These are phyloP conservation scores for Elysia chlorotica DNA, from an alignment of 1,140 invertebrate genomes.

Conservation along the genomic window DNA sequence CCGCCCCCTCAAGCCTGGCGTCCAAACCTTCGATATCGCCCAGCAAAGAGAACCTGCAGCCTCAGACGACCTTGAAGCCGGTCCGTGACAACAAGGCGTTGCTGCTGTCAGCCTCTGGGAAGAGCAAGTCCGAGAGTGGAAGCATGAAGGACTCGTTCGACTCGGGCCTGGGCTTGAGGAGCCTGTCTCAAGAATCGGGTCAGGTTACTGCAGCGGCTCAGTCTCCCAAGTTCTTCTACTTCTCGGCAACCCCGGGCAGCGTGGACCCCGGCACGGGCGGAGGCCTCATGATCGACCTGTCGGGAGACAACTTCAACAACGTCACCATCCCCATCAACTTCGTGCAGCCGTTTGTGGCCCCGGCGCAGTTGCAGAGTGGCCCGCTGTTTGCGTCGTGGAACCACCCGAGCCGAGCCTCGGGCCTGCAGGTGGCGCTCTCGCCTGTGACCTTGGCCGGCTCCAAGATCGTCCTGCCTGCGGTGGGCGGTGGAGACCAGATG, in stretches of 20 bases:
- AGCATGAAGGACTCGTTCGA: constrained; percentile 18
- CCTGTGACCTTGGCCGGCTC: constrained; percentile 19
- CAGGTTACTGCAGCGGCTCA: too few relatives aligned
- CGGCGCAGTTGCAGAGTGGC: constrained; percentile 1
- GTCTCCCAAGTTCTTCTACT: too few relatives aligned
- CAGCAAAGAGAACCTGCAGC: not conserved
- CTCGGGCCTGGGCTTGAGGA: constrained; percentile 12
- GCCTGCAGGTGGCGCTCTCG: constrained; percentile 5
- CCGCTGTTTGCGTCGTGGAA: constrained; percentile 21
- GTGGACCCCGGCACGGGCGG: too few relatives aligned
- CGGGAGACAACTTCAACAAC: constrained; percentile 22
- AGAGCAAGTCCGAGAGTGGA: too few relatives aligned
- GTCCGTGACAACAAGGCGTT: not conserved
- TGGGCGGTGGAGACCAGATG: constrained; percentile 1
- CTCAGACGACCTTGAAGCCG: not conserved
- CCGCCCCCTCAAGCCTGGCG: not conserved
- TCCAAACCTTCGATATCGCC: not conserved
- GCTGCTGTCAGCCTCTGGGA: too few relatives aligned
- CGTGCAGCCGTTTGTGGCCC: not conserved
- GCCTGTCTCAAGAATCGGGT: constrained; percentile 21
- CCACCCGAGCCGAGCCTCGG: constrained; percentile 7
- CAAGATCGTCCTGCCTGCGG: constrained; percentile 24
- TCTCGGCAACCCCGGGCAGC: too few relatives aligned
- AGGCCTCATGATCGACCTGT: constrained; percentile 18
- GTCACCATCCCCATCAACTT: constrained; percentile 23